Conservation (phyloP, 2,797 vertebrate species). For the Crocidura indochinensis region DNA sequence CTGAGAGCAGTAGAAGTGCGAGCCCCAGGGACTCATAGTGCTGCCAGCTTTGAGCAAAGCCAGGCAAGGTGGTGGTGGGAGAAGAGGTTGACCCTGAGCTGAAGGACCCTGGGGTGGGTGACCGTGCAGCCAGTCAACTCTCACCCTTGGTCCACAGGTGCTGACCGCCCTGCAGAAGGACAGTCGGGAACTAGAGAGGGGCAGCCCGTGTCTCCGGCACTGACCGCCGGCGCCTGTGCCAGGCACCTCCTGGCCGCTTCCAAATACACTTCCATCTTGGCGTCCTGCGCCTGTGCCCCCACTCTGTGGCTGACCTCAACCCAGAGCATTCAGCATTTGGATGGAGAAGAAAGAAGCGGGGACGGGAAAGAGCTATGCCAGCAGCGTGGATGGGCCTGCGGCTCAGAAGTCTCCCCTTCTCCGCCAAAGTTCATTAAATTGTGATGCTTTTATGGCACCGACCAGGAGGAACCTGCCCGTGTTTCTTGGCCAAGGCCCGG, state of each 20-base stretch:
- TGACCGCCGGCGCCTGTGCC: conserved; percentile 84
- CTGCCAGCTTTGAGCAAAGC: fast-evolving
- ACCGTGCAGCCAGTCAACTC: background rate
- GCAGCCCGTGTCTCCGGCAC: conserved; percentile 94
- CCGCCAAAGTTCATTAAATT: conserved; percentile 71
- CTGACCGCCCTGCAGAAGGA: conserved; percentile 95
- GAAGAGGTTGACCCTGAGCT: too few species aligned
- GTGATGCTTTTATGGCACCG: conserved; percentile 7
- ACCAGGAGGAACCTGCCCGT: conserved; percentile 59
- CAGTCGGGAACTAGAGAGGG: conserved; percentile 92
- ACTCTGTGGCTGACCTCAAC: too few species aligned
- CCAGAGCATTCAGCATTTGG: too few species aligned
- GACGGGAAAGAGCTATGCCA: too few species aligned
- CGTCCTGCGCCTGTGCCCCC: too few species aligned
- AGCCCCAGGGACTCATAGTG: too few species aligned
- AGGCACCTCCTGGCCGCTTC: background rate
- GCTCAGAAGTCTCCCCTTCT: background rate
- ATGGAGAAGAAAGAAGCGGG: too few species aligned
- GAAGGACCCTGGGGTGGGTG: background rate
- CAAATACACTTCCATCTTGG: too few species aligned
- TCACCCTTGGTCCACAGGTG: conserved; percentile 89
- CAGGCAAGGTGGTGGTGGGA: background rate
- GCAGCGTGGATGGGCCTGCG: too few species aligned
- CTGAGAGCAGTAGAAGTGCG: too few species aligned
- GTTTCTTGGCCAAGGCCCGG: conserved; percentile 63